Evolutionary conservation across 1,140 invertebrate genomes (phyloP), one percentile per base, ranked within the genome.

Genomic region (Sarcophaga bullata): DNA sequence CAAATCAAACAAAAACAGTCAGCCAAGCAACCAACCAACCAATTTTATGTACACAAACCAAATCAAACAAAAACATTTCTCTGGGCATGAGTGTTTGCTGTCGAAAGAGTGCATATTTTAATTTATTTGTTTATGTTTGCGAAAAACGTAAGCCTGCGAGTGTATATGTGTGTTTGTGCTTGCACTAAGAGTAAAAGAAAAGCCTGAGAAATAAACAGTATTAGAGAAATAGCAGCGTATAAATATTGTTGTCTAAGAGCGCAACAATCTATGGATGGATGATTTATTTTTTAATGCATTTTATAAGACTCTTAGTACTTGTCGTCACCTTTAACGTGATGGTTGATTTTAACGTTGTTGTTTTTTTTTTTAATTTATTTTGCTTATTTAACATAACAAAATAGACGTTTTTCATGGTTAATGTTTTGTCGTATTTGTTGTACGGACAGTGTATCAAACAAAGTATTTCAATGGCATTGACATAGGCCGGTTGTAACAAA

Each of bases 281-380:
- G 6, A n/a, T 58, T 58, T 58, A 58, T 58, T 68, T 68, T 68
- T n/a, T 8, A 19, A 68, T 25, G 25, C 25, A 37, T 37, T 68
- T 10, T 19, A 5, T 9, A 68, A 68, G 62, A 9, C 62, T 68
- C n/a, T 19, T 19, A 68, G 62, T 68, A 68, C 7, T 68, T 68
- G 62, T 68, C 62, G 62, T 68, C 17, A 68, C 62, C 62, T 68
- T 68, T 68, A 68, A 68, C 62, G 62, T 25, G 62, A 68, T 68
- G 62, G 62, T 68, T 68, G 62, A 7, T 68, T 37, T 37, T 19
- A 9, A 19, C 19, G 62, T 68, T 19, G n/a, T 17, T 25, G 62
- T 68, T 25, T 68, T 37, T 37, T 37, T 37, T 37, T 37, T 37
- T 37, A 2, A 37, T 37, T 37, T 2, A 37, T 37, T 37, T 37